These are phyloP conservation scores for Zeugodacus cucurbitae DNA, from an alignment of 1,140 invertebrate species.

Conservation along the genomic window DNA sequence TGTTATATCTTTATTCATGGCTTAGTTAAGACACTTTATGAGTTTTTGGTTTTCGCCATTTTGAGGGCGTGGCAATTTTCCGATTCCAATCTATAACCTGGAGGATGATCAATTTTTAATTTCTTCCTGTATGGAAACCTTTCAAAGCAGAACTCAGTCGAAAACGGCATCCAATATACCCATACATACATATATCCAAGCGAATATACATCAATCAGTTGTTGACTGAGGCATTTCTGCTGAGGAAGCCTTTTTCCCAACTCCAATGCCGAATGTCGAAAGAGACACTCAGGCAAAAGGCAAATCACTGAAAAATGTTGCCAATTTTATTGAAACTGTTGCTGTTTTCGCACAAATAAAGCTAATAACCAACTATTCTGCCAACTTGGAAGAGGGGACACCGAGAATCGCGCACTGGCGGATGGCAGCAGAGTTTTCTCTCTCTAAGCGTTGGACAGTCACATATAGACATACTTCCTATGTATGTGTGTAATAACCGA, in stretches of 20 bases:
- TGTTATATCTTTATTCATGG: too few species aligned
- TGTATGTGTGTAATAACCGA: background rate
- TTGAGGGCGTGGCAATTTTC: too few species aligned
- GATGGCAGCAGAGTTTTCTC: background rate
- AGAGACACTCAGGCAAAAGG: background rate
- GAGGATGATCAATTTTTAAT: too few species aligned
- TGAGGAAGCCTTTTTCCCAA: background rate
- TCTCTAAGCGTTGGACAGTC: background rate
- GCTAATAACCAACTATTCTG: background rate
- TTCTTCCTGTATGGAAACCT: too few species aligned
- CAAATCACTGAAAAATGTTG: conserved; percentile 14
- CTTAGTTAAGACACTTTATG: too few species aligned
- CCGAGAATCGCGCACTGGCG: background rate
- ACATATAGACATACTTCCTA: too few species aligned
- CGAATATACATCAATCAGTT: background rate
- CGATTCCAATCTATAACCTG: too few species aligned
- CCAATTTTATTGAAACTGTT: conserved; percentile 33
- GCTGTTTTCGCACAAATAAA: conserved; percentile 22
- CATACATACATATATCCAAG: background rate
- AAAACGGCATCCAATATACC: background rate
- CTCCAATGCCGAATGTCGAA: background rate
- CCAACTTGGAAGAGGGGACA: background rate
- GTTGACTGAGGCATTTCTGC: background rate
- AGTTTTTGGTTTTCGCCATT: too few species aligned
- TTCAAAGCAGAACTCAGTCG: too few species aligned